Evolutionary conservation across 1,140 invertebrate genomes (phyloP).

Genomic region (Atta colombica): DNA sequence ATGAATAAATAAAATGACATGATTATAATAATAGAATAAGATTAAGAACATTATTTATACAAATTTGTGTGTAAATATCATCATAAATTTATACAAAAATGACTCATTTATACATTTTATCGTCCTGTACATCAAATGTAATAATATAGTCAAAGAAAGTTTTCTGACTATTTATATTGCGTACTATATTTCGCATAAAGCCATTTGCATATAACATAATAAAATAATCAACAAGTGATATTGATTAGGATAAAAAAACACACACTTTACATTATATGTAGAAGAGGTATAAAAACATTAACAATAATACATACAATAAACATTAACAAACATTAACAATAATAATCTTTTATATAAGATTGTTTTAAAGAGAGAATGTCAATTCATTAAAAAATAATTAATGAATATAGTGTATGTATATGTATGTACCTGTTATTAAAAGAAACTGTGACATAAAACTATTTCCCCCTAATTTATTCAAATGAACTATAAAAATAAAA

Average conservation of each 20-base stretch:
- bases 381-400: slow-evolving; percentile 38
- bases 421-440: background rate
- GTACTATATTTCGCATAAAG: slow-evolving; percentile 21
- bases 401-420: background rate
- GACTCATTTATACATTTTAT: background rate
- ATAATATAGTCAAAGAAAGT: slow-evolving; percentile 2
- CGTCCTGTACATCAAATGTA: background rate
- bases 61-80: background rate
- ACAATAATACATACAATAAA: no score
- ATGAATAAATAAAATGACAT: slow-evolving; percentile 1
- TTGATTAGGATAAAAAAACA: slow-evolving; percentile 46
- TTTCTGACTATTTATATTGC: background rate
- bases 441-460: background rate
- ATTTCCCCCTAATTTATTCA: background rate
- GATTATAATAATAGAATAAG: slow-evolving; percentile 2
- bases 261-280: slow-evolving; percentile 12
- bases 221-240: slow-evolving; percentile 42
- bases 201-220: slow-evolving; percentile 42
- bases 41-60: background rate
- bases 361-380: slow-evolving; percentile 18
- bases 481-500: background rate
- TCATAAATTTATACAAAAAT: background rate
- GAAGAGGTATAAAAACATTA: slow-evolving; percentile 8
- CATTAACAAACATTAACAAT: slow-evolving; percentile 7
- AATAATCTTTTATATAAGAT: background rate